Evolutionary conservation across 2,113 vertebrate genomes (phyloP), one percentile per base, ranked within the genome.

Genomic region (Okapia johnstoni): DNA sequence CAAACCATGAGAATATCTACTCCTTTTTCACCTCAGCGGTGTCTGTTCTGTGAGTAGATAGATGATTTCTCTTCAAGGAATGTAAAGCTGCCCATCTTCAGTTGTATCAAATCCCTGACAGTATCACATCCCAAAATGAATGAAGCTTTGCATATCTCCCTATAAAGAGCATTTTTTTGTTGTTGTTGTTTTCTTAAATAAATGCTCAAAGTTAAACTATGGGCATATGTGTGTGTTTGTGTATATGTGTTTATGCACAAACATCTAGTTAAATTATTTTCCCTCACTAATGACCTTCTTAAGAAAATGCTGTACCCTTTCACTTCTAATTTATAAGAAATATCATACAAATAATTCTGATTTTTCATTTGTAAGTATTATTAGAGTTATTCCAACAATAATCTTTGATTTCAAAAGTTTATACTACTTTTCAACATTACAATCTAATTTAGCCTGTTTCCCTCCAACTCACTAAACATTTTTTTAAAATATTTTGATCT

Each of bases 381-480:
- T 86, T 93, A 58, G 10, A 85, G 2, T 84, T 58, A 95, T 85
- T 88, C 26, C 50, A 88, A 61, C 5, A 61, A 4, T 25, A 17
- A 85, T 43, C 26, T 94, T 80, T 76, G 19, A 83, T 94, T 23
- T 43, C 36, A 40, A 84, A 92, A 87, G 6, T 85, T 91, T 58
- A 46, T 90, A 73, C 28, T 81, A 48, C 1, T 40, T 88, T 97
- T 96, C 70, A 93, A 79, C 86, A 88, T 79, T 48, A 79, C 2
- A 88, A 63, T 21, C 12, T 85, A 89, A 96, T 73, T 96, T 93
- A 96, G 55, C 30, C 1, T 91, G 61, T 25, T 93, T 36, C 81
- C 58, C 33, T 97, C 50, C 84, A 93, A 92, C 58, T 86, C 58
- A 81, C 28, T 61, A 94, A 94, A 85, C 23, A 76, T 91, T 94